phyloP scores from a whole-genome alignment of 2,888 invertebrate genomes.

The Euproctis similis region DNA sequence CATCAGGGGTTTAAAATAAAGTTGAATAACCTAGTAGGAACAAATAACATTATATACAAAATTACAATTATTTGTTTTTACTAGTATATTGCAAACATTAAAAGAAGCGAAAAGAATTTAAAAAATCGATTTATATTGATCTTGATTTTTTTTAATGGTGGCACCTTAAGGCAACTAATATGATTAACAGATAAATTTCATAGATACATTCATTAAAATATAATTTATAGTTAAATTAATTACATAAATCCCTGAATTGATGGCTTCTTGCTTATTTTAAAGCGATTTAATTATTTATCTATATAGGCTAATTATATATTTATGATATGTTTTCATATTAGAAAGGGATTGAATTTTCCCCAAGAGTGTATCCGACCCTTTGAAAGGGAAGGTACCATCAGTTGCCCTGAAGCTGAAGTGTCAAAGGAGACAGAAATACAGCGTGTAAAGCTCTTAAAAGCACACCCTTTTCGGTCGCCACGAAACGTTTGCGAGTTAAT shows the following conservation, averaged over 20 bases:
- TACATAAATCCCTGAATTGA: neutral
- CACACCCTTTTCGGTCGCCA: conserved; percentile 52
- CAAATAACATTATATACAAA: too few species aligned
- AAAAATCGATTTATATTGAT: too few species aligned
- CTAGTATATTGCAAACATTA: too few species aligned
- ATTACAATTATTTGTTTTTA: too few species aligned
- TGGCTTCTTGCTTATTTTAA: too few species aligned
- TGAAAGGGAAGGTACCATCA: conserved; percentile 39
- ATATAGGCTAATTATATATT: conserved; percentile 7
- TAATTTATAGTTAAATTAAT: neutral
- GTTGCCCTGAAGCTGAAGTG: conserved; percentile 24
- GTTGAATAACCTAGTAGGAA: too few species aligned
- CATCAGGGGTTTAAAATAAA: too few species aligned
- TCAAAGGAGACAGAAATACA: conserved; percentile 28
- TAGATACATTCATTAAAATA: neutral
- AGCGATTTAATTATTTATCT: conserved; percentile 1
- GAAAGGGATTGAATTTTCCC: conserved; percentile 20
- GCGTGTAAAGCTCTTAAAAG: conserved; percentile 48
- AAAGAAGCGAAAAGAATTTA: too few species aligned
- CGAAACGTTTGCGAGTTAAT: conserved; percentile 65
- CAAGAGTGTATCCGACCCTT: conserved; percentile 35
- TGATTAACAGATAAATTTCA: neutral
- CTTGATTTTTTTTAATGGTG: too few species aligned
- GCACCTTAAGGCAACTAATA: too few species aligned
- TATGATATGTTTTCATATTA: conserved; percentile 12